Evolutionary conservation across 30 jellyfish, hydroid and myxozoan genomes (phyloP).

Genomic region (Aurelia coerulea): DNA sequence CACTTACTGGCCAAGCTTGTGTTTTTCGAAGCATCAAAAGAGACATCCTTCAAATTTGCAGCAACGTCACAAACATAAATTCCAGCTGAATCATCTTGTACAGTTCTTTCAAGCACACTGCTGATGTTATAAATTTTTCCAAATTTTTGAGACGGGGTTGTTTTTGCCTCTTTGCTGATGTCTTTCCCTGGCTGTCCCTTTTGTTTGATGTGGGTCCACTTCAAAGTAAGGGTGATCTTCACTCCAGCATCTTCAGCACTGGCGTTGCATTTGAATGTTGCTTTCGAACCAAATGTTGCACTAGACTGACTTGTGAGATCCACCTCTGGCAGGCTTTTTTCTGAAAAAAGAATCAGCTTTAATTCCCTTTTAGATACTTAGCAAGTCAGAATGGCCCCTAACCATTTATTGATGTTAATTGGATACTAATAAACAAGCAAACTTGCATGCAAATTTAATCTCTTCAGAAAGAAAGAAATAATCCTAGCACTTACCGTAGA

Average conservation of each 20-base stretch:
- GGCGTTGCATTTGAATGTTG: conserved; percentile 30
- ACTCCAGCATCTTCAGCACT: background rate
- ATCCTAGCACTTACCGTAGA: no score
- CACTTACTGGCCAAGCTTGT: background rate
- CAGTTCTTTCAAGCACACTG: conserved; percentile 17
- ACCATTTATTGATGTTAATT: no score
- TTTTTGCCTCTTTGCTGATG: conserved; percentile 10
- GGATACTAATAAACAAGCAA: no score
- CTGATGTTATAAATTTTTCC: background rate
- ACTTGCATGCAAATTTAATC: no score
- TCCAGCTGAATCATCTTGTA: conserved; percentile 4
- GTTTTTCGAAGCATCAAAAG: background rate
- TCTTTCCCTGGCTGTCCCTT: conserved; percentile 14
- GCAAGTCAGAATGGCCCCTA: no score
- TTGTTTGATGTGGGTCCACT: conserved; percentile 25
- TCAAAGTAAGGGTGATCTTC: background rate
- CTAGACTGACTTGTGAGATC: conserved; percentile 17
- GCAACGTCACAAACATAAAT: background rate
- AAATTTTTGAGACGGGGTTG: background rate
- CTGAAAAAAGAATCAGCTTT: background rate
- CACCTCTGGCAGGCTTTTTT: conserved; percentile 15
- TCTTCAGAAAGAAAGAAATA: no score
- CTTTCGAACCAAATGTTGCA: conserved; percentile 9
- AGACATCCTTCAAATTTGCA: background rate
- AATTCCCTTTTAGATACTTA: background rate